These are phyloP conservation scores for Hemiscyllium ocellatum DNA, from an alignment of 2,113 vertebrate genomes.

Conservation along the genomic window DNA sequence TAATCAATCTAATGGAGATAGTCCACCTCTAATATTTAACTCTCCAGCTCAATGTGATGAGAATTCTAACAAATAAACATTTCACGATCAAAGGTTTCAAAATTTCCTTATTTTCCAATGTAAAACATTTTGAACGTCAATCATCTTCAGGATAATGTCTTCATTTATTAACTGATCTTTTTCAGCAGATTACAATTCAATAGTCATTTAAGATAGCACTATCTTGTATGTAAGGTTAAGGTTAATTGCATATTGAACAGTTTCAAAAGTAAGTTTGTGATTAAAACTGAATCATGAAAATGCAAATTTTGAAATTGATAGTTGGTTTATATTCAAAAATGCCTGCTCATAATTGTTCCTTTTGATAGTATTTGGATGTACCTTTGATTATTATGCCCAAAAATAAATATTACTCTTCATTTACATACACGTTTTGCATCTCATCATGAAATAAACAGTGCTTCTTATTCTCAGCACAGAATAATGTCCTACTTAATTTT, in stretches of 20 bases:
- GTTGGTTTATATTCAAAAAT: neutral
- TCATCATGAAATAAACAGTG: neutral
- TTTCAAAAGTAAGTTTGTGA: neutral
- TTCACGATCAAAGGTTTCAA: neutral
- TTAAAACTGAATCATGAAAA: neutral
- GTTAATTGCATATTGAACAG: neutral
- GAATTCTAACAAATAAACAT: neutral
- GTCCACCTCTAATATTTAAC: neutral
- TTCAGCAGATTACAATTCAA: neutral
- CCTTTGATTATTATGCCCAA: neutral
- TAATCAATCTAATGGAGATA: neutral
- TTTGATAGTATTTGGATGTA: neutral
- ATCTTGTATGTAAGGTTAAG: neutral
- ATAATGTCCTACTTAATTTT: neutral
- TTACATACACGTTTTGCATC: neutral
- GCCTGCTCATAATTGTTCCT: neutral
- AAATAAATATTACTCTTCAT: neutral
- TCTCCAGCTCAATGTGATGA: neutral
- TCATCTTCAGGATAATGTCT: neutral
- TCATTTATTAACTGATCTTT: neutral
- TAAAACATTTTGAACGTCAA: neutral
- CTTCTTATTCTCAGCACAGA: neutral
- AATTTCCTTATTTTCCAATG: neutral
- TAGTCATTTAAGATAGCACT: neutral
- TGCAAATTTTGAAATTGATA: neutral